A percentile compares a stretch with the other conserved stretches of the same genome.
These are phyloP conservation scores for Unio delphinus DNA, from an alignment of 2,888 invertebrate species.

Conservation along the genomic window DNA sequence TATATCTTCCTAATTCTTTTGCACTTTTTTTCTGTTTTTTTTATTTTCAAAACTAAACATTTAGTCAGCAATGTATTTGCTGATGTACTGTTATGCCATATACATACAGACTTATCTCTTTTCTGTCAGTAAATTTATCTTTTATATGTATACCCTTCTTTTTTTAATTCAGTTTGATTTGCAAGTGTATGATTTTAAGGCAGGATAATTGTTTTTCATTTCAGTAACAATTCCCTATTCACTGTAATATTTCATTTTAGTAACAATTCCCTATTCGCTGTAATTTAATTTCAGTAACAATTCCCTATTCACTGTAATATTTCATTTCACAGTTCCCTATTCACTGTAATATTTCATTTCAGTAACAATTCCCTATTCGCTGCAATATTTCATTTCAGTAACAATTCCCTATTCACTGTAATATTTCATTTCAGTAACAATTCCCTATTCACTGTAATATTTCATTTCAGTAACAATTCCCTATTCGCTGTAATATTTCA, in stretches of 20 bases:
- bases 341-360: constrained; percentile 79
- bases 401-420: constrained; percentile 89
- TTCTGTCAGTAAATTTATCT: no score
- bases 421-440: constrained; percentile 77
- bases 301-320: constrained; percentile 85
- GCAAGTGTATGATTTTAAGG: no score
- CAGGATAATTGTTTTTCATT: constrained; percentile 34
- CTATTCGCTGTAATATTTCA: constrained; percentile 82
- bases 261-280: constrained; percentile 88
- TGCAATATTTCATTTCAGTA: constrained; percentile 75
- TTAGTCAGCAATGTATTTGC: no score
- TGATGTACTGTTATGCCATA: no score
- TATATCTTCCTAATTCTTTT: no score
- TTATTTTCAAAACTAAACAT: no score
- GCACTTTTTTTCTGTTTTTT: no score
- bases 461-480: constrained; percentile 80
- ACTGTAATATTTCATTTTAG: constrained; percentile 79
- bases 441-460: constrained; percentile 85
- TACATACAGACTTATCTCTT: no score
- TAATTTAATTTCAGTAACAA: constrained; percentile 79
- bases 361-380: constrained; percentile 90
- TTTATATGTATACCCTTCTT: no score
- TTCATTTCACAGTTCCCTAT: constrained; percentile 81
- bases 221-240: constrained; percentile 86
- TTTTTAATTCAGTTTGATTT: no score